Base-by-base conservation (phyloP, 2,888 invertebrate genomes). In the Callimorpha dominula region DNA sequence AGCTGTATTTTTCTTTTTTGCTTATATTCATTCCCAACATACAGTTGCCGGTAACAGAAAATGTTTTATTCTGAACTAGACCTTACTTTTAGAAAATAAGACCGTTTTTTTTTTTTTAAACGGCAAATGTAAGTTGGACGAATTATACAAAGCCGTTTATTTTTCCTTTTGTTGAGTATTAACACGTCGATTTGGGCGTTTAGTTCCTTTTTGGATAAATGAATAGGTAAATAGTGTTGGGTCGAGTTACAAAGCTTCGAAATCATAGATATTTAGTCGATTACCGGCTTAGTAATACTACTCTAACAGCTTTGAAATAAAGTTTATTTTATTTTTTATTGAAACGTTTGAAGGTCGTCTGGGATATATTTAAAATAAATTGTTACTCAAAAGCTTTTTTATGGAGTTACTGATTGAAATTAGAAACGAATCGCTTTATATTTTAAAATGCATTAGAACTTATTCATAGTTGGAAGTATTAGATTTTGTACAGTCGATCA, bases 171-270 rank as follows among this genome's bases (percentile, higher is more conserved):
- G 95, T 95, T 78, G 86, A 85, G 88, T 92, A 93, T 95, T 94
- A 94, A 92, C 88, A 92, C 91, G 91, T 91, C 94, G 94, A 95
- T 95, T 94, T 95, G 95, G 95, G 95, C 94, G 95, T 95, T 93
- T 93, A 94, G 93, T 94, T 95, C 93, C 92, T 92, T 94, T 94
- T 95, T 94, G 90, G 90, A 89, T 90, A 94, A 95, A 95, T 95
- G 95, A 95, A 95, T 95, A 95, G 95, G 94, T 95, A 95, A 95
- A 95, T 95, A 95, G 92, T 92, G 89, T 82, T 87, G 93, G 86
- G 85, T 95, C 95, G 79, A 85, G 86, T 95, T 95, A 90, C 95
- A 92, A 89, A 92, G 91, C 89, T 89, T 86, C 77, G 86, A 87
- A 90, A 91, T 91, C 86, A 90, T 90, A 88, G 89, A 88, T 86